Base-by-base conservation (phyloP, 2,797 vertebrate species). In the Diplodus sargus region DNA sequence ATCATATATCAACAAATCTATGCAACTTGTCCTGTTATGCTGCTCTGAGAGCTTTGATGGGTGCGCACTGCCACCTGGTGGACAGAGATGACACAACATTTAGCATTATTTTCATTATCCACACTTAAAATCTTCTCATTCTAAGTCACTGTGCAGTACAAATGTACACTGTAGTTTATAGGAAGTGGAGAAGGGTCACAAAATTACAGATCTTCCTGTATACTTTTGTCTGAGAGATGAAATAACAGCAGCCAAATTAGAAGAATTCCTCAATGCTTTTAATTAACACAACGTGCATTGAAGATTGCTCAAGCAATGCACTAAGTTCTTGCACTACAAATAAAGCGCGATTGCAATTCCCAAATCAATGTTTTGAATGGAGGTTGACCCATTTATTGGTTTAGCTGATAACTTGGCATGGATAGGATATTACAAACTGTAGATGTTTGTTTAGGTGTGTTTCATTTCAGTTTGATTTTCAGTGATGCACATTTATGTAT, bases 1-100 rank as follows among this genome's bases (percentile, higher is more conserved):
- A 59, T 66, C 20, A 61, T 52, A 71, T 70, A 30, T 81, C 79
- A 84, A 34, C 34, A 70, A 34, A 8, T 65, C 8, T 10, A 15
- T 53, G 11, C 17, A 42, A 39, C 53, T 34, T 76, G 17, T 42
- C 3, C 4, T 47, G n/a, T 16, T 66, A 34, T 61, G 30, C 45
- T 20, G 9, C 3, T 28, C 17, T 54, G 0, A 13, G 43, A 59
- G 30, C 28, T 70, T 75, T 57, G 25, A 42, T 74, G 16, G 39
- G 45, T 7, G 23, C 5, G 47, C 23, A 64, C 47, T 78, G 90
- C 78, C 89, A 17, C 42, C 92, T 89, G 18, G 69, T 92, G 93
- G 83, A 14, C 0, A 77, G 4, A 71, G 3, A 17, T 57, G 49
- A n/a, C 49, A 42, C 5, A 48, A 42, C 6, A 59, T 30, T 66